A percentile compares a stretch with the other conserved stretches of the same genome.
Evolutionary conservation across 2,113 vertebrate species (phyloP).

Genomic region (Hypocryptadius cinnamomeus): DNA sequence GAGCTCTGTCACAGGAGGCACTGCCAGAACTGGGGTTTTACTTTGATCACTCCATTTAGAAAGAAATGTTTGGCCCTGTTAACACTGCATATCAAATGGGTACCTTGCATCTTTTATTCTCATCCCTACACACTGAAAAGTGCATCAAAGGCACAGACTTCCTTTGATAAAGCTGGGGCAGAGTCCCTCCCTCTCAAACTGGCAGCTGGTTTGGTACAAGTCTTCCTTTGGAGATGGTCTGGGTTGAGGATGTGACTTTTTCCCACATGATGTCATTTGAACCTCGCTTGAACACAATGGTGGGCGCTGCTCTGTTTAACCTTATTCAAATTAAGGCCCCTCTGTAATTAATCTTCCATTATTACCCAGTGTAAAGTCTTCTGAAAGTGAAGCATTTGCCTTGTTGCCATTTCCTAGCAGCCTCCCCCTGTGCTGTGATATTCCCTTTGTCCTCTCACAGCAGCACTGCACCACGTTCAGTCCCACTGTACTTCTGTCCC

Average conservation of each 20-base stretch:
- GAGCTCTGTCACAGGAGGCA: neutral
- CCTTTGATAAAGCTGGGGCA: slow-evolving; percentile 1
- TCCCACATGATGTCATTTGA: neutral
- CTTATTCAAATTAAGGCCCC: neutral
- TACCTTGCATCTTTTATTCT: neutral
- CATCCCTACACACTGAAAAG: neutral
- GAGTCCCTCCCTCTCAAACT: neutral
- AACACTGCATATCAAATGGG: slow-evolving; percentile 1
- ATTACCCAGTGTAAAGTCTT: neutral
- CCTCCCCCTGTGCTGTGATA: neutral
- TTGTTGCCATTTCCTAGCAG: neutral
- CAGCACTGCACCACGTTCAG: neutral
- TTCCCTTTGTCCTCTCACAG: neutral
- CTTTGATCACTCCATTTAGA: slow-evolving; percentile 30
- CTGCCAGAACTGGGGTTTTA: neutral
- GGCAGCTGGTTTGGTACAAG: neutral
- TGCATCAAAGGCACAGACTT: neutral
- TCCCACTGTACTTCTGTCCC: neutral
- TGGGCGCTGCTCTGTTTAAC: neutral
- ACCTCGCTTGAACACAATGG: neutral
- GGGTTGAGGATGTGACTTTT: neutral
- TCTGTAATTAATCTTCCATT: neutral
- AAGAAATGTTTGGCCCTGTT: neutral
- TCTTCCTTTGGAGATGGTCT: neutral
- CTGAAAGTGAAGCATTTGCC: neutral